Base-by-base conservation (phyloP, 2,113 vertebrate genomes). In the Sylvietta virens region DNA sequence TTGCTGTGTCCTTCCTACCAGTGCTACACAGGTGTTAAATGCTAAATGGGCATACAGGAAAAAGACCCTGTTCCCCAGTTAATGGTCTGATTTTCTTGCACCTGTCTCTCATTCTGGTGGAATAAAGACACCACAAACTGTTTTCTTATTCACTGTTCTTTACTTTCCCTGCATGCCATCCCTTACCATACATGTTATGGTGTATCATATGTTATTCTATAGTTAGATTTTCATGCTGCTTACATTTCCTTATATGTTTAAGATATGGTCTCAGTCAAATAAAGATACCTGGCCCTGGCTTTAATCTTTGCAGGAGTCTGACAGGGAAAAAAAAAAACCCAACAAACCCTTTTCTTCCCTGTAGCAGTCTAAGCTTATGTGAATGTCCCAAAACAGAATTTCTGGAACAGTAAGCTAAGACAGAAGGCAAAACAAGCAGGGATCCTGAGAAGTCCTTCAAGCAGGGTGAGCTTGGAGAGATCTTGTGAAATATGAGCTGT, bases 361-460 rank as follows among this genome's bases (percentile, higher is more conserved):
- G 96, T 45, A 98, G 98, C 86, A 98, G 97, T 73, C 78, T 99
- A 73, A 98, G 95, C 80, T 91, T 98, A 60, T 97, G 97, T 42
- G 98, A 98, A 47, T 95, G 95, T 69, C 97, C 97, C 66, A 97
- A 98, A 96, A 97, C 98, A 71, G 97, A 98, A 84, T 97, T 97
- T 66, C 60, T 98, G 65, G 96, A 97, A 71, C 67, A 77, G 7
- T 84, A 96, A 78, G 66, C 78, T 74, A 91, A 97, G 60, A 80
- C 56, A 51, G 65, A 95, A 72, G 85, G 87, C 44, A 95, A 90
- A 79, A 92, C 40, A 54, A 84, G 48, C 39, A 54, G 53, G 30
- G 97, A 98, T 33, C 45, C 56, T 20, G 94, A 98, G 28, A 93
- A 98, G 16, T 86, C 93, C 58, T 98, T 98, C 97, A 98, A 96